These are phyloP conservation scores for Hypena proboscidalis DNA, from an alignment of 2,888 invertebrate species.

Conservation along the genomic window DNA sequence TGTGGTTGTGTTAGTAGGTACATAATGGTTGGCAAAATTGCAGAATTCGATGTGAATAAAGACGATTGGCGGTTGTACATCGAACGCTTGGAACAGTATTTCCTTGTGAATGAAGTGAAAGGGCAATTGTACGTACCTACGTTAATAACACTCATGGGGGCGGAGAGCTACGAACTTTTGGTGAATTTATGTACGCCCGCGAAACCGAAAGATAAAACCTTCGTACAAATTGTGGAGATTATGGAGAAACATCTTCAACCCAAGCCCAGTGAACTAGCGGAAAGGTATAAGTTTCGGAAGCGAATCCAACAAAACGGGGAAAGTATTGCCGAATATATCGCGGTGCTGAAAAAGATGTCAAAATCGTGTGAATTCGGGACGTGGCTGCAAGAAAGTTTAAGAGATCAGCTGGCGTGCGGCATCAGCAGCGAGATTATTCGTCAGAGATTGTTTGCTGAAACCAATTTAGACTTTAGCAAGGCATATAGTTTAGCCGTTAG, in stretches of 20 bases:
- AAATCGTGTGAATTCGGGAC: slow-evolving; percentile 18
- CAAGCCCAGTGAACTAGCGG: not conserved
- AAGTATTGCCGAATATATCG: slow-evolving; percentile 15
- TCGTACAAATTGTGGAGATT: not conserved
- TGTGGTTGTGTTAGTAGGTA: too few relatives aligned
- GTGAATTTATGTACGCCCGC: slow-evolving; percentile 7
- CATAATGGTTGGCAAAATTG: too few relatives aligned
- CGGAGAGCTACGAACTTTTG: slow-evolving; percentile 2
- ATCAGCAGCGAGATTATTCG: slow-evolving; percentile 22
- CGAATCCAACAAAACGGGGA: not conserved
- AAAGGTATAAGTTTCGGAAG: slow-evolving; percentile 1
- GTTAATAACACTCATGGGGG: slow-evolving; percentile 5
- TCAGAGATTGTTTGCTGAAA: slow-evolving; percentile 33
- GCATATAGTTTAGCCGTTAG: slow-evolving; percentile 17
- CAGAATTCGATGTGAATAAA: too few relatives aligned
- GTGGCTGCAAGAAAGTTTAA: slow-evolving; percentile 29
- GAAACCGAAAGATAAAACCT: slow-evolving; percentile 1
- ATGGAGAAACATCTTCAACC: slow-evolving; percentile 6
- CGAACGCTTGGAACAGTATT: slow-evolving; percentile 7
- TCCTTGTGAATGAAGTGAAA: not conserved
- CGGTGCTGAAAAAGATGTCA: slow-evolving; percentile 17
- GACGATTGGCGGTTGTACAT: slow-evolving; percentile 3
- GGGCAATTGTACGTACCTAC: not conserved
- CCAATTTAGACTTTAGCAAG: slow-evolving; percentile 5
- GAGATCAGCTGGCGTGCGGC: slow-evolving; percentile 38